Base-by-base conservation (phyloP, 2,113 vertebrate genomes). In the Silurus asotus region DNA sequence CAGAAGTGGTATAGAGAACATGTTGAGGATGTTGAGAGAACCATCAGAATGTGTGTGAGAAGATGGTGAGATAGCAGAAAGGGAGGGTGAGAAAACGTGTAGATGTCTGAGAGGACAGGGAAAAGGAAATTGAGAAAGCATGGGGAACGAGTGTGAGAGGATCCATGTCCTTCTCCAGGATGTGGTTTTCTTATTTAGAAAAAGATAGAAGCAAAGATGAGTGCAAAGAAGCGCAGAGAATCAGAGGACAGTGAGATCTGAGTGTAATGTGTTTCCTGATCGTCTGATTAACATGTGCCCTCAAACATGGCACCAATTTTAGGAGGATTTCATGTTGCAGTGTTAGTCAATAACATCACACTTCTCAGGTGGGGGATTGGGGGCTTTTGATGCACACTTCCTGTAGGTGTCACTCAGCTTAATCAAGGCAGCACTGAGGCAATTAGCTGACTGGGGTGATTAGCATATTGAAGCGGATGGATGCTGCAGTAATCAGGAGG, bases 401-500 rank as follows among this genome's bases (percentile, higher is more conserved):
- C 85, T 88, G 69, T 84, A 80, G 76, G 84, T 88, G 88, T 83
- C 85, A 89, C 87, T 83, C 78, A 67, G 88, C 90, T 89, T 93
- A 89, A 93, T 94, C 93, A 92, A 91, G 89, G 84, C 82, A 23
- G 86, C 53, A 48, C 61, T 84, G 86, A 93, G 90, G 90, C 92
- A 93, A 93, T 94, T 93, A 94, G 85, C 89, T 79, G 3, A 89
- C 25, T 37, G 37, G 59, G 61, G 85, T 88, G 91, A 93, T 92
- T 92, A 93, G 90, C 91, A 85, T 56, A 82, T 89, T 4, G 74
- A 87, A 86, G 86, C 83, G 87, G 89, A 88, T 85, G 89, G 89
- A 90, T 89, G 89, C 84, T 67, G 45, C 86, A 84, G 90, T 89
- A 88, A 93, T 92, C 91, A 92, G 89, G 25, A 79, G 53, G 87